phyloP scores from a whole-genome alignment of 2,113 vertebrate species.

The Python bivittatus region DNA sequence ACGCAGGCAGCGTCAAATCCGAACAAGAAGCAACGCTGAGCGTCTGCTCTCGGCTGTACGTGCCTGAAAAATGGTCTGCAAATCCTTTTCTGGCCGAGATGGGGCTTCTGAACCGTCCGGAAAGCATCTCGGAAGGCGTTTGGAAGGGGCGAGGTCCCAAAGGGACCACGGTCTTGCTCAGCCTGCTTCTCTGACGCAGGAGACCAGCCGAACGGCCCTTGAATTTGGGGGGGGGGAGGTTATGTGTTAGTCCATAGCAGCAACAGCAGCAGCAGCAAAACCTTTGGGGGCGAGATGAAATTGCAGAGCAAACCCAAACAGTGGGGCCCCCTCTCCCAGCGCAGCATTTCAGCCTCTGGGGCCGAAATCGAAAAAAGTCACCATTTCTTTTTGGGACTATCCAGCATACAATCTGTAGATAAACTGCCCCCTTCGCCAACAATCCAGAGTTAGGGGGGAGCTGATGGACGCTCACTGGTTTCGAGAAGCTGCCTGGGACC shows the following conservation, averaged over 20 bases:
- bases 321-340: not conserved
- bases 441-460: rapidly evolving
- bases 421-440: not conserved
- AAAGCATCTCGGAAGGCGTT: not conserved
- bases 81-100: too few species aligned
- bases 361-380: not conserved
- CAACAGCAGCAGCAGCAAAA: not conserved
- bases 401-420: not conserved
- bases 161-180: not conserved
- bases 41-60: not conserved
- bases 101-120: not conserved
- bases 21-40: not conserved
- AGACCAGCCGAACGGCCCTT: not conserved
- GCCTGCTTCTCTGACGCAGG: not conserved
- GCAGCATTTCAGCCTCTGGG: not conserved
- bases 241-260: not conserved
- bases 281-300: not conserved
- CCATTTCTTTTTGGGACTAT: not conserved
- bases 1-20: not conserved
- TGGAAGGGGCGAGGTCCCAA: not conserved
- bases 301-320: not conserved
- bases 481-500: not conserved
- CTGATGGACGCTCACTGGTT: not conserved
- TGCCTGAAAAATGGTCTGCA: not conserved
- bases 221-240: not conserved